Conservation (phyloP, 2,888 invertebrate genomes). For the Amphipyra tragopoginis region DNA sequence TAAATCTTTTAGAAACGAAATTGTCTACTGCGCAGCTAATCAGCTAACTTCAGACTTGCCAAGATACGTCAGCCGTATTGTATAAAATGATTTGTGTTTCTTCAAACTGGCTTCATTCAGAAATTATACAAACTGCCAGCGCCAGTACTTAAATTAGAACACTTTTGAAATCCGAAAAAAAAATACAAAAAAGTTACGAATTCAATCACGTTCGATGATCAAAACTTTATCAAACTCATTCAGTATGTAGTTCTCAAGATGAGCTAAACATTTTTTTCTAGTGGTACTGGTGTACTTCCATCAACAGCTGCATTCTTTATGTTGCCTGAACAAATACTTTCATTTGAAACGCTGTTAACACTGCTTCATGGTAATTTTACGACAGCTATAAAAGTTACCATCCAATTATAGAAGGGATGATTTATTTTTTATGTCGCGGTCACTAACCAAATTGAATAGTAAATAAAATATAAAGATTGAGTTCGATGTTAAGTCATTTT, state of each 20-base stretch:
- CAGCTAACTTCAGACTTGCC: no score
- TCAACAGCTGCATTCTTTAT: constrained; percentile 20
- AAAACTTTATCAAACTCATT: background rate
- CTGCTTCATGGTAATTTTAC: constrained; percentile 80
- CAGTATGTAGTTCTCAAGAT: background rate
- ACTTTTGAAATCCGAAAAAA: no score
- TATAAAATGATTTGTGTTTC: no score
- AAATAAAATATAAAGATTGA: constrained; percentile 13
- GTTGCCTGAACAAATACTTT: constrained; percentile 58
- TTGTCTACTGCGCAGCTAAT: no score
- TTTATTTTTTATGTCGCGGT: constrained; percentile 77
- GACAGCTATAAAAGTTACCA: constrained; percentile 77
- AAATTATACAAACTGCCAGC: no score
- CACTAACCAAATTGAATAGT: constrained; percentile 55
- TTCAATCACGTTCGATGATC: background rate
- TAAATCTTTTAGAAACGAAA: no score
- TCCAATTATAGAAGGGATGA: constrained; percentile 77
- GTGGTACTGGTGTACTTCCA: constrained; percentile 1
- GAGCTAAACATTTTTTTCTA: background rate
- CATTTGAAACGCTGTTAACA: constrained; percentile 75
- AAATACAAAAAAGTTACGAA: background rate
- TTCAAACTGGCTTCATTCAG: no score
- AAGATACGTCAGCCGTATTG: no score
- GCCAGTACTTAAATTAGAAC: no score
- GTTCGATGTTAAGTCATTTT: background rate